These are phyloP conservation scores for Drosophila anomalata DNA, from an alignment of 2,888 invertebrate species.

Conservation along the genomic window DNA sequence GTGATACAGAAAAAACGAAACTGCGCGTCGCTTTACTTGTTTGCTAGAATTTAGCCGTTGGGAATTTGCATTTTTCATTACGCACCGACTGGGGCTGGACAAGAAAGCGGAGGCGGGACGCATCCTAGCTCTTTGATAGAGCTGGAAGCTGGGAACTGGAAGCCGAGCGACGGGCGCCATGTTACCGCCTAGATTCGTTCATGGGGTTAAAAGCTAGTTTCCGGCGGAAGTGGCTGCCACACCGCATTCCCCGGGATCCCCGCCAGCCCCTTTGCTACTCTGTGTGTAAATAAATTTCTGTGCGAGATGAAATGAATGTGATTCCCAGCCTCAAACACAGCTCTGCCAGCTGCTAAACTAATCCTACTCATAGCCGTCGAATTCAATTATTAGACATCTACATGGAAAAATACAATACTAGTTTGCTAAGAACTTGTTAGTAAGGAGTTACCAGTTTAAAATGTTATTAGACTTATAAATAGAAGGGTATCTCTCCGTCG, in stretches of 20 bases:
- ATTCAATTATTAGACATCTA: slow-evolving; percentile 74
- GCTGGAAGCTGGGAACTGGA: slow-evolving; percentile 5
- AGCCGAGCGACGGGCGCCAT: slow-evolving; percentile 58
- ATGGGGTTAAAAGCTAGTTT: slow-evolving; percentile 81
- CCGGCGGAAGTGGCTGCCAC: slow-evolving; percentile 80
- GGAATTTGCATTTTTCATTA: slow-evolving; percentile 83
- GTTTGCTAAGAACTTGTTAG: no score
- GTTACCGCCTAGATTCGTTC: slow-evolving; percentile 77
- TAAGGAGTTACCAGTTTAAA: no score
- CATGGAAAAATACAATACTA: no score
- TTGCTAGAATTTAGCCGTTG: slow-evolving; percentile 82
- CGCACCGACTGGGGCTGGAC: slow-evolving; percentile 48
- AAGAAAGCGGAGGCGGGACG: background rate
- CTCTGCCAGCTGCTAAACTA: background rate
- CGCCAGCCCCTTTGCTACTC: slow-evolving; percentile 5
- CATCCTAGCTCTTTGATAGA: background rate
- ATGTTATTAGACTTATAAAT: no score
- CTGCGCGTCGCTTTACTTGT: slow-evolving; percentile 77
- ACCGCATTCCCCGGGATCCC: slow-evolving; percentile 52
- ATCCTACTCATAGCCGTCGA: slow-evolving; percentile 51
- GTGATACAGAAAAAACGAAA: slow-evolving; percentile 37
- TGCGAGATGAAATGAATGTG: slow-evolving; percentile 80
- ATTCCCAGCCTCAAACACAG: slow-evolving; percentile 56
- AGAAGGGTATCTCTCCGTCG: background rate
- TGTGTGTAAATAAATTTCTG: slow-evolving; percentile 76